These are phyloP conservation scores for Notarius lentiginosus DNA, from an alignment of 2,113 vertebrate genomes.

Conservation along the genomic window DNA sequence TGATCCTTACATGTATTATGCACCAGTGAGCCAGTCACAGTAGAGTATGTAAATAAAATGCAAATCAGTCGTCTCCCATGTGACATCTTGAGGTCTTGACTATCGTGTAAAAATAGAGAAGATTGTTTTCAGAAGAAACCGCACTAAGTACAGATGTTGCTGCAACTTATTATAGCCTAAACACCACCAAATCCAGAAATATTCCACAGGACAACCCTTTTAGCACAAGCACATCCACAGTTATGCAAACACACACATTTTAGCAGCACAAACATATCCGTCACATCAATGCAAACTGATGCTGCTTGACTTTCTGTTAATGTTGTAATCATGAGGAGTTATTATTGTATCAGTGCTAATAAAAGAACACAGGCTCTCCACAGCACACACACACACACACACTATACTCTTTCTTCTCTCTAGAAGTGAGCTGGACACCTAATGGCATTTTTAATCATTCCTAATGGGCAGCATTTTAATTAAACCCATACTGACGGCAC, in stretches of 20 bases:
- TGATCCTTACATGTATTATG: not conserved
- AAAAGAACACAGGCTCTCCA: slow-evolving; percentile 24
- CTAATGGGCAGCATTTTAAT: slow-evolving; percentile 56
- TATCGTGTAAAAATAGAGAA: not conserved
- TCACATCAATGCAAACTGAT: not conserved
- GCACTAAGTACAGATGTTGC: not conserved
- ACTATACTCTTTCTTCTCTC: slow-evolving; percentile 28
- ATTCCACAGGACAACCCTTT: not conserved
- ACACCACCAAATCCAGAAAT: not conserved
- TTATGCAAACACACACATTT: slow-evolving; percentile 15
- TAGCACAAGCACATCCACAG: slow-evolving; percentile 10
- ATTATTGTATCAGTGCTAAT: slow-evolving; percentile 46
- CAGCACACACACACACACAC: slow-evolving; percentile 28
- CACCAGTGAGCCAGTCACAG: not conserved
- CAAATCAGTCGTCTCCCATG: not conserved
- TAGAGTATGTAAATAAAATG: not conserved
- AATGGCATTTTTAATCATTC: slow-evolving; percentile 55
- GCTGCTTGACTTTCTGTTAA: slow-evolving; percentile 28
- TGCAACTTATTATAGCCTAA: not conserved
- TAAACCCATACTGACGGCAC: slow-evolving; percentile 57
- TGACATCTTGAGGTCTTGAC: not conserved
- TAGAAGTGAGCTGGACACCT: slow-evolving; percentile 35
- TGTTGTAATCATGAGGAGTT: slow-evolving; percentile 42
- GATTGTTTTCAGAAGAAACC: not conserved
- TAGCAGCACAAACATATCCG: slow-evolving; percentile 3